Conservation (phyloP, 2,888 invertebrate genomes). For the Microplitis deprimator region DNA sequence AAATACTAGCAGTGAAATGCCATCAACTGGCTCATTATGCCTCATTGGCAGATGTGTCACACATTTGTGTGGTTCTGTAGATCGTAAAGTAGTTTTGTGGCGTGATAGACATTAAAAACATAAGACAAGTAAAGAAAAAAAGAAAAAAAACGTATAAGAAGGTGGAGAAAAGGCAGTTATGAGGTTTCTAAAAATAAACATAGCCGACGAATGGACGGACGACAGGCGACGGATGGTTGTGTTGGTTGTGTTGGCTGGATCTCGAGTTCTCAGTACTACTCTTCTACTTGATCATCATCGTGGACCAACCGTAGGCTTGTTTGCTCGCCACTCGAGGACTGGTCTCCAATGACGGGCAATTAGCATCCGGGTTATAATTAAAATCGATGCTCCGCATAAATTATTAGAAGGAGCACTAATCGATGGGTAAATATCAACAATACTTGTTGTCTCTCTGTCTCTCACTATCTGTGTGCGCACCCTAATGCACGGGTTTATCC, state of each 20-base stretch:
- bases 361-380: constrained; percentile 61
- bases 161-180: constrained; percentile 4
- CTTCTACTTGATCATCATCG: constrained; percentile 7
- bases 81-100: neutral
- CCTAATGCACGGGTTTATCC: neutral
- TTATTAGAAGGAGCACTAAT: constrained; percentile 18
- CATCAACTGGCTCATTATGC: neutral
- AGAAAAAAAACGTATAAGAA: neutral
- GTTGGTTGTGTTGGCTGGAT: neutral
- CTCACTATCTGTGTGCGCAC: neutral
- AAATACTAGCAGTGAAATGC: neutral
- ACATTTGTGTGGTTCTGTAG: neutral
- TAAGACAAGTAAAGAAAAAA: neutral
- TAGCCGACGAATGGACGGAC: neutral
- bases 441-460: neutral
- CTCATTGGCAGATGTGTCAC: neutral
- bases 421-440: constrained; percentile 23
- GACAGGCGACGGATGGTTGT: neutral
- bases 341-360: constrained; percentile 61
- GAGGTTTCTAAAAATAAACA: constrained; percentile 1
- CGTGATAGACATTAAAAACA: neutral
- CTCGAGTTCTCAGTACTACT: constrained; percentile 15
- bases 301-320: constrained; percentile 45
- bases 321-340: constrained; percentile 55
- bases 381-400: constrained; percentile 55